phyloP scores from a whole-genome alignment of 2,797 vertebrate species.

The Podarcis lilfordi region DNA sequence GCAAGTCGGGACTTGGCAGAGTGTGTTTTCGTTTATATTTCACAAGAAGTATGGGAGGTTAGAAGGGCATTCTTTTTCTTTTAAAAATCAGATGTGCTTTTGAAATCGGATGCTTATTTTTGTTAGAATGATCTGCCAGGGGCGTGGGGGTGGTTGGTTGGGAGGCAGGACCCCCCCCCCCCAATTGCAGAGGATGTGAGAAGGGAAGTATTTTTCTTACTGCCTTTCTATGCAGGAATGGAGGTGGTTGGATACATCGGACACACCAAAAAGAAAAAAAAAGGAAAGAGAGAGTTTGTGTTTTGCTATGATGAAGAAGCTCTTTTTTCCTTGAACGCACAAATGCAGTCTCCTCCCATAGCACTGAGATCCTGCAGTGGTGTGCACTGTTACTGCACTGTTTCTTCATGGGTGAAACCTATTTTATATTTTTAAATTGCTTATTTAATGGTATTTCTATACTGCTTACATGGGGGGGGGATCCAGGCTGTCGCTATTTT shows the following conservation, averaged over 20 bases:
- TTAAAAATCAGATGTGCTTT: conserved; percentile 60
- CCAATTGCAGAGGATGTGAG: conserved; percentile 65
- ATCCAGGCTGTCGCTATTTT: too few relatives aligned
- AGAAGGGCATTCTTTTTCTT: conserved; percentile 43
- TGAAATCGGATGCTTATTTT: conserved; percentile 68
- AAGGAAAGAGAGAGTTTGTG: neutral
- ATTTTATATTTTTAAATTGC: too few relatives aligned
- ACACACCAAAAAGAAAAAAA: conserved; percentile 46
- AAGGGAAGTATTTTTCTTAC: conserved; percentile 7
- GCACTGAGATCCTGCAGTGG: conserved; percentile 60
- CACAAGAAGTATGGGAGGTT: conserved; percentile 68
- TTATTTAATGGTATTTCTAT: too few relatives aligned
- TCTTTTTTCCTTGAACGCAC: conserved; percentile 68
- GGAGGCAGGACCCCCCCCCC: neutral
- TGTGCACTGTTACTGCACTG: conserved; percentile 45
- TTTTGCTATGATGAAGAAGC: conserved; percentile 41
- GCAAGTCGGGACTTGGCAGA: conserved; percentile 52
- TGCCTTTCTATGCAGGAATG: conserved; percentile 56
- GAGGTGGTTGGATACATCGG: conserved; percentile 69
- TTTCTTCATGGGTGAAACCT: conserved; percentile 39
- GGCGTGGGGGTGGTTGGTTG: neutral
- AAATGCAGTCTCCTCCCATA: conserved; percentile 64
- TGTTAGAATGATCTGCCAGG: conserved; percentile 56
- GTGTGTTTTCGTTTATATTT: conserved; percentile 41
- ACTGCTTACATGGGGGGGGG: too few relatives aligned